These are phyloP conservation scores for Phenacoccus solenopsis DNA, from an alignment of 1,140 invertebrate species.

Conservation along the genomic window DNA sequence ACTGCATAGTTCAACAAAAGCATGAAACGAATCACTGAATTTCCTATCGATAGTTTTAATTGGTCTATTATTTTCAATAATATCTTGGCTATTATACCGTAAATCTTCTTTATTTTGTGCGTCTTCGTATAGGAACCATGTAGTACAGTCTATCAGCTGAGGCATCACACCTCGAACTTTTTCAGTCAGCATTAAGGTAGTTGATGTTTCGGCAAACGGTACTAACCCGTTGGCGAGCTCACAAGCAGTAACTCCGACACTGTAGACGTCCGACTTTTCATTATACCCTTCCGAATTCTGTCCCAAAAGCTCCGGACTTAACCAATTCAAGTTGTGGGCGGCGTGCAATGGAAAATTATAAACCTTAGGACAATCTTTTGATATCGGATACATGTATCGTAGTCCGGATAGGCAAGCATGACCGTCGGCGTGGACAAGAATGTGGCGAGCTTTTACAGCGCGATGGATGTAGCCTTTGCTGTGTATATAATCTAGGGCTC, in stretches of 20 bases:
- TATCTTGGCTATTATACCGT: constrained; percentile 27
- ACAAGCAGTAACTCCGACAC: constrained; percentile 72
- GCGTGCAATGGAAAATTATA: constrained; percentile 59
- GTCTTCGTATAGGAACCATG: constrained; percentile 36
- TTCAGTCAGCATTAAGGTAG: constrained; percentile 78
- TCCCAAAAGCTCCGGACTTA: constrained; percentile 80
- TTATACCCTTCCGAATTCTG: constrained; percentile 79
- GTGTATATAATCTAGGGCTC: constrained; percentile 72
- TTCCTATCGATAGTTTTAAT: constrained; percentile 38
- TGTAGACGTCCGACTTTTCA: constrained; percentile 81
- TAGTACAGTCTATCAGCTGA: constrained; percentile 61
- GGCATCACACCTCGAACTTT: constrained; percentile 70
- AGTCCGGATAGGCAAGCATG: constrained; percentile 59
- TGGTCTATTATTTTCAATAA: constrained; percentile 30
- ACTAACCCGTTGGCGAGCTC: constrained; percentile 80
- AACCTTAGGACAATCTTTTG: constrained; percentile 49
- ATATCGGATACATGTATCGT: constrained; percentile 56
- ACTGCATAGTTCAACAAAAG: constrained; percentile 55
- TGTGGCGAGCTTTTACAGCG: constrained; percentile 68
- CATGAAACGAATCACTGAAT: constrained; percentile 61
- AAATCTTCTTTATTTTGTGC: constrained; percentile 25
- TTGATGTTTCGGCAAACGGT: constrained; percentile 67
- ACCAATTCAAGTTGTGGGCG: constrained; percentile 65
- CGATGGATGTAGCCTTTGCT: constrained; percentile 73
- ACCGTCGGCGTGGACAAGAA: constrained; percentile 57